Conservation (phyloP, 1,140 invertebrate species). For the Drosophila ohnishii region DNA sequence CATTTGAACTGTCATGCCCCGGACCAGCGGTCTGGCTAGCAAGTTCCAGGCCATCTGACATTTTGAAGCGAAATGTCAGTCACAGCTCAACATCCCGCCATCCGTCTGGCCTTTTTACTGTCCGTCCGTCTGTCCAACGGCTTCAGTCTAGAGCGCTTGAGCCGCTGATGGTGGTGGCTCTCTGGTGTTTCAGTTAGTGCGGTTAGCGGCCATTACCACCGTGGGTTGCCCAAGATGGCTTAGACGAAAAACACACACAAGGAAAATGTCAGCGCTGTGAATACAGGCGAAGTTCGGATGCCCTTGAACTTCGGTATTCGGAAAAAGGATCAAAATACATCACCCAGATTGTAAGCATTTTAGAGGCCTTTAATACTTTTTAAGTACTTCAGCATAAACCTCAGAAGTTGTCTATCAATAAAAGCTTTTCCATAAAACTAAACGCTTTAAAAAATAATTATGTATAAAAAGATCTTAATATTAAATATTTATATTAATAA, state of each 20-base stretch:
- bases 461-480: neutral
- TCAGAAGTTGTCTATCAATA: neutral
- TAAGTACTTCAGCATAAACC: neutral
- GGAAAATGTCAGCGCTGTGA: slow-evolving; percentile 7
- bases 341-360: neutral
- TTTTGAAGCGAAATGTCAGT: slow-evolving; percentile 80
- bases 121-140: slow-evolving; percentile 24
- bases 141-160: slow-evolving; percentile 67
- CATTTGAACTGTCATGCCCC: slow-evolving; percentile 77
- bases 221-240: slow-evolving; percentile 43
- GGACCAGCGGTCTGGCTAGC: slow-evolving; percentile 20
- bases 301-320: slow-evolving; percentile 10
- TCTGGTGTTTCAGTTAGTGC: slow-evolving; percentile 25
- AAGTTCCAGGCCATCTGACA: slow-evolving; percentile 67
- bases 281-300: slow-evolving; percentile 12
- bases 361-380: neutral
- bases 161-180: slow-evolving; percentile 31
- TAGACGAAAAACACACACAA: slow-evolving; percentile 10
- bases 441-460: neutral
- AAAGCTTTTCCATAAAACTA: neutral
- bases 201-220: slow-evolving; percentile 51
- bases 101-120: slow-evolving; percentile 10
- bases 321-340: neutral
- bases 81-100: slow-evolving; percentile 52
- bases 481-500: neutral